A percentile compares a stretch with the other conserved stretches of the same genome.
Conservation (phyloP, 2,113 vertebrate genomes). For the Thinocorus orbignyianus region DNA sequence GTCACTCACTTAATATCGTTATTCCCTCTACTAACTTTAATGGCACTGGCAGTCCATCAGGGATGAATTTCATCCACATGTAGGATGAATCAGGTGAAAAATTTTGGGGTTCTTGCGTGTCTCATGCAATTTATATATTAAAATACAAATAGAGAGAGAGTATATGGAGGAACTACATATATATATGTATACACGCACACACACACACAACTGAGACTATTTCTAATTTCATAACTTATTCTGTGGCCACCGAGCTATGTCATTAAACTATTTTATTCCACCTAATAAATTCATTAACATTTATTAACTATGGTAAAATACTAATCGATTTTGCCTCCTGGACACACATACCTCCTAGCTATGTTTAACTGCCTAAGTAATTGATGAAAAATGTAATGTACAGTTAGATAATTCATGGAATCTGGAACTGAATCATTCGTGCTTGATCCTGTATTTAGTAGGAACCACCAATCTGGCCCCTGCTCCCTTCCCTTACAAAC, state of each 20-base stretch:
- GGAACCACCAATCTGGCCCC: background rate
- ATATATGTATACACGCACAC: background rate
- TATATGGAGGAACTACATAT: background rate
- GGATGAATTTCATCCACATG: background rate
- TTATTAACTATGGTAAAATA: conserved; percentile 1
- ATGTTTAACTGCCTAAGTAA: background rate
- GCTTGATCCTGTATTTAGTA: background rate
- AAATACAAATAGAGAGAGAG: background rate
- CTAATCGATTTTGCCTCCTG: conserved; percentile 22
- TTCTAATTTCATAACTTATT: conserved; percentile 2
- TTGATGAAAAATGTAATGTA: background rate
- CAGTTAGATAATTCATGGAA: background rate
- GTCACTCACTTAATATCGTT: background rate
- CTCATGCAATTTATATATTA: background rate
- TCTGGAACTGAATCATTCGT: background rate
- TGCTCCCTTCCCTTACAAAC: background rate
- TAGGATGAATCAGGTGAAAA: background rate
- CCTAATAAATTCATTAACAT: conserved; percentile 16
- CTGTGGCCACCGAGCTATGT: background rate
- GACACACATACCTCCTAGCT: background rate
- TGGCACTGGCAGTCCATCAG: background rate
- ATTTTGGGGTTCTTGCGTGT: background rate
- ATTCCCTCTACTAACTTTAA: background rate
- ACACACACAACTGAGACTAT: background rate
- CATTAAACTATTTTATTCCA: conserved; percentile 12